A percentile compares a stretch with the other conserved stretches of the same genome.
Evolutionary conservation across 2,888 invertebrate genomes (phyloP).

Genomic region (Microchrysa polita): DNA sequence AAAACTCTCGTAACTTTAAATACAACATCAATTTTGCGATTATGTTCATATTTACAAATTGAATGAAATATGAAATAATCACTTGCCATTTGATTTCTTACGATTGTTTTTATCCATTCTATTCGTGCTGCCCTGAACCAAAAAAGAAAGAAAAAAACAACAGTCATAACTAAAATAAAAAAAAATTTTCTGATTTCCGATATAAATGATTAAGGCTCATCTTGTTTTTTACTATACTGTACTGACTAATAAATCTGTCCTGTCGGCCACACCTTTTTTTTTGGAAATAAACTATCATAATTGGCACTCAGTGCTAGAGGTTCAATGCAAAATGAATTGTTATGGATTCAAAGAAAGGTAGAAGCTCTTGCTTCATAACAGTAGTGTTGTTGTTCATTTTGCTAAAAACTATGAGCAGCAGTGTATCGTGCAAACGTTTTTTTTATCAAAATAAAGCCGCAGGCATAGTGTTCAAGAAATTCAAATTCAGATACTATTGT

Average conservation of each 20-base stretch:
- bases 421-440: conserved; percentile 31
- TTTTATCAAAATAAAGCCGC: conserved; percentile 11
- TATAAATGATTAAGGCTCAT: not conserved
- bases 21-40: conserved; percentile 65
- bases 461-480: not conserved
- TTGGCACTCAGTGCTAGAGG: no score
- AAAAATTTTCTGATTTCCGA: not conserved
- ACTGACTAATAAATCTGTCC: not conserved
- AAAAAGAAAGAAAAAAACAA: conserved; percentile 5
- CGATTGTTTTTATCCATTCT: conserved; percentile 25
- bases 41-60: conserved; percentile 28
- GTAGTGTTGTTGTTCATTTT: no score
- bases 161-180: no score
- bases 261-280: no score
- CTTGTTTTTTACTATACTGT: not conserved
- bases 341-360: no score
- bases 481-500: not conserved
- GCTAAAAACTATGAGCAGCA: conserved; percentile 9
- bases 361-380: no score
- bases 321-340: no score
- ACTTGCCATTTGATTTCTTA: conserved; percentile 56
- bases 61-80: conserved; percentile 55
- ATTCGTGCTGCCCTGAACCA: conserved; percentile 44
- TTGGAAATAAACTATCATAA: no score
- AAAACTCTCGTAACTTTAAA: conserved; percentile 49